phyloP scores from a whole-genome alignment of 2,113 vertebrate species.

The Peromyscus leucopus region DNA sequence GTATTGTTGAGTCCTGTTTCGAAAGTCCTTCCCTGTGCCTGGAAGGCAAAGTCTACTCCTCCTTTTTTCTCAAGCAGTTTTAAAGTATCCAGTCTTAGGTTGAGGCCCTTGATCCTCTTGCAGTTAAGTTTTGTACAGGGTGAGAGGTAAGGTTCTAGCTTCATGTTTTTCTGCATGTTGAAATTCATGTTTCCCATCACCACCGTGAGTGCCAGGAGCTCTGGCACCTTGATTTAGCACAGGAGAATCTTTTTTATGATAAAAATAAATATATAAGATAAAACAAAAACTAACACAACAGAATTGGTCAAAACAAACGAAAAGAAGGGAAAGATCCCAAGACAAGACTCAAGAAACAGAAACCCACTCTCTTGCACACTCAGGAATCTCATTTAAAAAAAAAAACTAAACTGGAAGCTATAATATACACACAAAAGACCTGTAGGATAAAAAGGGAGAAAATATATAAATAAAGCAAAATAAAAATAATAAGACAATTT shows the following conservation, averaged over 20 bases:
- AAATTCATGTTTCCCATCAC: neutral
- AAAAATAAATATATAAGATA: neutral
- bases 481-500: neutral
- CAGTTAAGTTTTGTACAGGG: neutral
- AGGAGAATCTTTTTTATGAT: neutral
- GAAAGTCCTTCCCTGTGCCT: neutral
- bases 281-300: neutral
- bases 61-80: neutral
- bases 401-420: neutral
- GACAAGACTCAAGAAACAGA: neutral
- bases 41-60: neutral
- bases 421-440: neutral
- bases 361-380: neutral
- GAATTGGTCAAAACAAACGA: neutral
- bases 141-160: neutral
- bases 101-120: too few species aligned
- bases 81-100: too few species aligned
- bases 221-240: neutral
- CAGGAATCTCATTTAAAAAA: too few species aligned
- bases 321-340: neutral
- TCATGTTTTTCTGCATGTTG: neutral
- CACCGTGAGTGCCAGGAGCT: neutral
- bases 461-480: neutral
- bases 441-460: neutral
- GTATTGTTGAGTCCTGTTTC: neutral